Evolutionary conservation across 2,888 invertebrate genomes (phyloP).

Genomic region (Synanthedon myopaeformis): DNA sequence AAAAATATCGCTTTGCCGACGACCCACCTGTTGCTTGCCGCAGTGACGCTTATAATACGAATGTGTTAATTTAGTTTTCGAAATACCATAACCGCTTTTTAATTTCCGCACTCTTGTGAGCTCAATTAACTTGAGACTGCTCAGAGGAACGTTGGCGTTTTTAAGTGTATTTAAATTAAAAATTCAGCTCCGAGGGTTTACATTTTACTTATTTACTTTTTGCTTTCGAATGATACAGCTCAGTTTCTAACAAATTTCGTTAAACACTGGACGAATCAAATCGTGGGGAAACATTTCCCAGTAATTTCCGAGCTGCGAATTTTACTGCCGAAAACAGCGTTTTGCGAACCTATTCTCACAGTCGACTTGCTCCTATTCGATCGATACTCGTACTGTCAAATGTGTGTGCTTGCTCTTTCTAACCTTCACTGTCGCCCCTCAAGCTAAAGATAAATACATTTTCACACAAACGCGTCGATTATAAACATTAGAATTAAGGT

Average conservation of each 20-base stretch:
- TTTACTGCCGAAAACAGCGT: neutral
- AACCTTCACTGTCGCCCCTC: neutral
- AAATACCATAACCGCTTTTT: neutral
- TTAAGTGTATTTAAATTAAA: neutral
- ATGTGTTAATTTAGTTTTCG: neutral
- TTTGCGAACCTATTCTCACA: neutral
- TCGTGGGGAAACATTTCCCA: neutral
- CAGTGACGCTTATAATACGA: neutral
- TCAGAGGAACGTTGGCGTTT: neutral
- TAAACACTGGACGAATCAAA: no score
- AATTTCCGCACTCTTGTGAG: neutral
- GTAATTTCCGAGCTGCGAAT: neutral
- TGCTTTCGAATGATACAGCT: no score
- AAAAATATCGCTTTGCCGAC: neutral
- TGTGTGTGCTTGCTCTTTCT: neutral
- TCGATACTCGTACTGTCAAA: constrained; percentile 1
- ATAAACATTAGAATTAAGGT: neutral
- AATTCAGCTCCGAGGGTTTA: neutral
- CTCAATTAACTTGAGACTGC: neutral
- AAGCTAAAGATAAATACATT: neutral
- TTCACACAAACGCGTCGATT: neutral
- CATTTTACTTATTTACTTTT: no score
- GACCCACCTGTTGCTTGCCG: neutral
- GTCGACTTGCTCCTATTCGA: neutral
- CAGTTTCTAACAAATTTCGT: no score